These are phyloP conservation scores for Oligia fasciuncula DNA, from an alignment of 2,888 invertebrate genomes.

Conservation along the genomic window DNA sequence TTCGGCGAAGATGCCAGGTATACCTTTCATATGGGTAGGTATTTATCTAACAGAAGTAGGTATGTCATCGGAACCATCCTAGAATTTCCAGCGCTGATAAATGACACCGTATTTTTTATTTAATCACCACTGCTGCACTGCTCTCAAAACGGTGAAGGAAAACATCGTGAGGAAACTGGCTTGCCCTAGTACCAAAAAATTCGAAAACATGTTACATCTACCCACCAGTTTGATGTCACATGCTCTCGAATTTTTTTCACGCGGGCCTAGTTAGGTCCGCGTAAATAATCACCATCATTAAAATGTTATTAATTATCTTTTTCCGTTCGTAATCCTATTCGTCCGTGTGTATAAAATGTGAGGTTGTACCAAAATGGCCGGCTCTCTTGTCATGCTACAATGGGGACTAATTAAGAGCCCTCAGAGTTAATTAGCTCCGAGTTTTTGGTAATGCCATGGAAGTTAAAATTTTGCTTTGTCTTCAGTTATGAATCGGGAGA, in stretches of 20 bases:
- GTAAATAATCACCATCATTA: neutral
- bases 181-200: too few relatives aligned
- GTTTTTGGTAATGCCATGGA: slow-evolving; percentile 79
- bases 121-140: too few relatives aligned
- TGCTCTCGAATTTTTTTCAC: too few relatives aligned
- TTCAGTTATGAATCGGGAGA: slow-evolving; percentile 68
- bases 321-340: slow-evolving; percentile 2
- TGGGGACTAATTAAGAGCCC: slow-evolving; percentile 88
- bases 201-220: too few relatives aligned
- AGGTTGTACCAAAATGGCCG: slow-evolving; percentile 82
- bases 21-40: neutral
- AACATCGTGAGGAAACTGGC: too few relatives aligned
- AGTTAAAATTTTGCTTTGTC: slow-evolving; percentile 80
- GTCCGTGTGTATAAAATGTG: slow-evolving; percentile 75
- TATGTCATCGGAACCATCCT: neutral
- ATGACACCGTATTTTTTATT: too few relatives aligned
- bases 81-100: neutral
- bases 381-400: slow-evolving; percentile 87
- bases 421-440: slow-evolving; percentile 84
- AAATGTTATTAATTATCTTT: neutral
- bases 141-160: too few relatives aligned
- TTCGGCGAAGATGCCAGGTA: neutral
- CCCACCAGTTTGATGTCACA: too few relatives aligned
- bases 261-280: too few relatives aligned
- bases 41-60: neutral